phyloP scores from a whole-genome alignment of 2,888 invertebrate species.

The Drosophila diplacantha region DNA sequence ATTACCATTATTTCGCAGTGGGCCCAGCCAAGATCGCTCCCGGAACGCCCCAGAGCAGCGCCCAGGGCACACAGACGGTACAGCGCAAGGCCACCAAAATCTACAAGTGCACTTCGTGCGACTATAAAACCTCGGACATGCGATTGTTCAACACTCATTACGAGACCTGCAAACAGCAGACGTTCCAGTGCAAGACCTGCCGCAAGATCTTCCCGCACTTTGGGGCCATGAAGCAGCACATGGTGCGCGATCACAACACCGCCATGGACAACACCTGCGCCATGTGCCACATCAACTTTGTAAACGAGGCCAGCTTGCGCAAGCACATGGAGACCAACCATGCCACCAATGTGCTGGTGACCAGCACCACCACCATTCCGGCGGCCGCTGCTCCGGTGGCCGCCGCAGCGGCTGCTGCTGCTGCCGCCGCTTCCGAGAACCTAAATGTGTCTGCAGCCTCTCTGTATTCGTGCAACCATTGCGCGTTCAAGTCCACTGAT shows the following conservation, averaged over 20 bases:
- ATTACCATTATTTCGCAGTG: slow-evolving; percentile 14
- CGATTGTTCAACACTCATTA: slow-evolving; percentile 77
- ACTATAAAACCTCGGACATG: slow-evolving; percentile 78
- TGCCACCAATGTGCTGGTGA: slow-evolving; percentile 75
- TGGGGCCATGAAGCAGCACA: slow-evolving; percentile 76
- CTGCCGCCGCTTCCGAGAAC: slow-evolving; percentile 58
- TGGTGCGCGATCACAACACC: slow-evolving; percentile 76
- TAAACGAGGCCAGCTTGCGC: slow-evolving; percentile 75
- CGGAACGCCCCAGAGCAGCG: slow-evolving; percentile 50
- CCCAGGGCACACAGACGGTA: slow-evolving; percentile 63
- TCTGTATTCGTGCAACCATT: slow-evolving; percentile 76
- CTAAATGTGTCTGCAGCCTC: slow-evolving; percentile 54
- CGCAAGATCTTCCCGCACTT: slow-evolving; percentile 77
- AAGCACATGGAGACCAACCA: slow-evolving; percentile 78
- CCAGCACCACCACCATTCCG: slow-evolving; percentile 74
- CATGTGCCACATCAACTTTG: slow-evolving; percentile 76
- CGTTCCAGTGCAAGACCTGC: slow-evolving; percentile 78
- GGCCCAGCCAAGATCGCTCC: slow-evolving; percentile 70
- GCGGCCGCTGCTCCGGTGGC: slow-evolving; percentile 68
- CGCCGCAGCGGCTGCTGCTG: slow-evolving; percentile 61
- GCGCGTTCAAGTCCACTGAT: slow-evolving; percentile 77
- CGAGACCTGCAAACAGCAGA: slow-evolving; percentile 77
- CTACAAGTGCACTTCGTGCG: slow-evolving; percentile 78
- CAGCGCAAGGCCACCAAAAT: slow-evolving; percentile 76
- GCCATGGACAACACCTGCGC: slow-evolving; percentile 76